Base-by-base conservation (phyloP, 2,888 invertebrate genomes). In the Megalurothrips usitatus region DNA sequence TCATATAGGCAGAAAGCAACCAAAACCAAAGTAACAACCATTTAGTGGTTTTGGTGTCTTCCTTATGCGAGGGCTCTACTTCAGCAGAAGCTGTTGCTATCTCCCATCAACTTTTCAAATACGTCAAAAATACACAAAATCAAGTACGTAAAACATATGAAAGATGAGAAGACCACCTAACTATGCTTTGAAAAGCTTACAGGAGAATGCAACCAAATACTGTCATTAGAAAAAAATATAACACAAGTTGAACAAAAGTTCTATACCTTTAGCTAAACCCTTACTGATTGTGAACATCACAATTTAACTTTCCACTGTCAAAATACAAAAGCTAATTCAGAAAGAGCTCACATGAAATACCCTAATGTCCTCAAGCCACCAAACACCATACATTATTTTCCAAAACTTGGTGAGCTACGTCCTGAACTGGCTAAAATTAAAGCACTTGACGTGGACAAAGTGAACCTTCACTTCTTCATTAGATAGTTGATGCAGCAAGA, bases 381-480 rank as follows among this genome's bases (percentile, higher is more conserved):
- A 75, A 75, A 26, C 68, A 75, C 68, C 68, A 23, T 26, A 75
- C 68, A 75, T 23, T 75, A 75, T 75, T 23, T 26, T 75, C 68
- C 68, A 26, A 75, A 75, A 75, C 68, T 26, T 23, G 23, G 68
- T 75, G 68, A 75, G 23, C 68, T 75, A 75, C 68, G 68, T 75
- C 68, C 68, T 75, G 68, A 75, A 75, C 26, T 9, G 26, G 68
- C 68, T 75, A 23, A 26, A 26, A 75, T 26, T 26, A 26, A 26
- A 58, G 58, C 58, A 58, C 19, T 58, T 58, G 58, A 19, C 58
- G 14, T 58, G 14, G 58, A 58, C 6, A 6, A 58, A 19, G 17
- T 4, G 58, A 58, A 75, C 68, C 26, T 75, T 8, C n/a, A 75
- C 12, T 75, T 26, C 68, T 26, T 23, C 8, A 75, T 8, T 75